phyloP scores from a whole-genome alignment of 1,140 invertebrate genomes.

The Leptonema lineaticorne region DNA sequence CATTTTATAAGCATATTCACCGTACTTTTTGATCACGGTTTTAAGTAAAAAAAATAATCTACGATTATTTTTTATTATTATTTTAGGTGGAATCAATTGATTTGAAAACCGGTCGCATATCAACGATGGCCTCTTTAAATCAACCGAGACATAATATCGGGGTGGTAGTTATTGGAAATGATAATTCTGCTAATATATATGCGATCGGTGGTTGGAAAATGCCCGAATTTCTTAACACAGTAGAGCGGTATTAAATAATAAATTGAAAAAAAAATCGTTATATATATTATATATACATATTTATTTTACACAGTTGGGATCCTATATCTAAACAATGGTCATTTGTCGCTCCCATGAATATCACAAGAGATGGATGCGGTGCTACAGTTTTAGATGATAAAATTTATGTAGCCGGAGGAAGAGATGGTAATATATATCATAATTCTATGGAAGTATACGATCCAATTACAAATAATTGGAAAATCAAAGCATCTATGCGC shows the following conservation, averaged over 20 bases:
- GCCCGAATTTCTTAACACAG: too few relatives aligned
- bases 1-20: too few relatives aligned
- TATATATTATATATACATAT: too few relatives aligned
- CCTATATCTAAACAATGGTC: background rate
- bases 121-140: background rate
- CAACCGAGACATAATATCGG: background rate
- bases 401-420: background rate
- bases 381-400: background rate
- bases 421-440: background rate
- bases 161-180: background rate
- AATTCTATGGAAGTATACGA: background rate
- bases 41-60: too few relatives aligned
- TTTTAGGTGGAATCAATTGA: background rate
- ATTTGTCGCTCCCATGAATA: background rate
- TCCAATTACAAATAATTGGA: background rate
- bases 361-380: background rate
- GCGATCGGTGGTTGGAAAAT: background rate
- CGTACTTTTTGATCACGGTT: too few relatives aligned
- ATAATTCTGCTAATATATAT: background rate
- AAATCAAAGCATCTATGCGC: background rate
- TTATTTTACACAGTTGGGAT: background rate
- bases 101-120: background rate
- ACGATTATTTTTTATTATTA: too few relatives aligned
- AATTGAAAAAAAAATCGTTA: too few relatives aligned
- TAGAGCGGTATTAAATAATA: too few relatives aligned